Base-by-base conservation (phyloP, 2,797 vertebrate species). In the Zalophus californianus region DNA sequence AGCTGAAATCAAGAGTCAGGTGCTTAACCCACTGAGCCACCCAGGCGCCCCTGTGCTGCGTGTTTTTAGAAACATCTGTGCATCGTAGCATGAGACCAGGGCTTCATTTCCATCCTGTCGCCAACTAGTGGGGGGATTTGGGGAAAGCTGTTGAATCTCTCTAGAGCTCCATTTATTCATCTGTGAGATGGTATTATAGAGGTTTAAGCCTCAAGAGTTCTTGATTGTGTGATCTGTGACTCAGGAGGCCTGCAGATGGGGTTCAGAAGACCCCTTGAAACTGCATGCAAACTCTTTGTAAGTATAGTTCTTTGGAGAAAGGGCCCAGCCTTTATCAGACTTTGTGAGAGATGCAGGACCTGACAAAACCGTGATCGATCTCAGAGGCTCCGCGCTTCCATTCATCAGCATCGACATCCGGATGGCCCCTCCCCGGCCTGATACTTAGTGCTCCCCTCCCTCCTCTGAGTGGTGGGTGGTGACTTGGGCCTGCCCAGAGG, bases 341-440 rank as follows among this genome's bases (percentile, higher is more conserved):
- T 66, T 90, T 80, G 14, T 13, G 20, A 73, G 58, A 44, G 72
- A 60, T 5, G 23, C 29, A 54, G 66, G 6, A 35, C 44, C 25
- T 64, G 27, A 56, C 54, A 82, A 93, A 70, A 48, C 25, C 1
- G 2, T 23, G 29, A 8, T 78, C 25, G 3, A 27, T 48, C 56
- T 35, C 21, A 4, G 50, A 80, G 70, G 29, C 68, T 60, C 66
- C 41, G 2, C 29, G 21, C 54, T 56, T 54, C 1, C 14, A 11
- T 7, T 48, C 38, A 11, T 73, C 35, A 10, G 32, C 21, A 0
- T 21, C 13, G 16, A 5, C 2, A 0, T 35, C 0, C 44, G 18
- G 50, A 6, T 0, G 3, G 21, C 15, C 6, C 3, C 10, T 12
- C 20, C 6, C 14, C 1, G 1, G 52, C 44, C 44, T 18, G 20